Evolutionary conservation across 2,113 vertebrate species (phyloP), one percentile per base, ranked within the genome.

Genomic region (Porphyrio hochstetteri): DNA sequence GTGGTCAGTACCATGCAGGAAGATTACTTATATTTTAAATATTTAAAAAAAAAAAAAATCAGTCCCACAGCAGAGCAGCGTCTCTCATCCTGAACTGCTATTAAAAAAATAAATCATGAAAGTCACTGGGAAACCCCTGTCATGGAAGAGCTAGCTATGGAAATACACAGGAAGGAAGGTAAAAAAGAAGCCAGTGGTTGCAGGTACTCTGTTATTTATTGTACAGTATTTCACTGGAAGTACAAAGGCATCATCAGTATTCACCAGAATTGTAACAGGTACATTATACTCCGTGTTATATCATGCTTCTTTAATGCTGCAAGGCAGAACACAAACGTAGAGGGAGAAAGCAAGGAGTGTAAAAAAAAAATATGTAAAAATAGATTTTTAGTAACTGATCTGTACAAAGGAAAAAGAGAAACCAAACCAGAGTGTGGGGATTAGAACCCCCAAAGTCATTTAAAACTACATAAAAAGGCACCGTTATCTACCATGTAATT

Each of bases 131-230:
- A 87, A 80, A 95, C 1, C 44, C 18, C 19, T 38, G 25, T 38
- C 29, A 57, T 57, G 59, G 79, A 92, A 78, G 69, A 86, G 38
- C 44, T n/a, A 79, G 28, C 55, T 81, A 55, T 33, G 72, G 77
- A 77, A 95, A 93, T 57, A 88, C 11, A 82, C 60, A 61, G 76
- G 83, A 82, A 94, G 95, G 90, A 95, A 93, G 80, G 92, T 10
- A 40, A 59, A 76, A 81, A 80, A 36, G 16, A 33, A 78, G 80
- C 56, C 89, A 10, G 74, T 70, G 96, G 38, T 94, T 97, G 96
- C 94, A 97, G 93, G 95, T 86, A 97, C 93, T 97, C 97, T 95
- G 97, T 98, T 98, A 98, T 97, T 98, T 98, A 98, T 98, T 98
- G 96, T 97, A 97, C 96, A 97, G 91, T 96, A 94, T 97, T 97